Conservation (phyloP, 2,113 vertebrate genomes). For the Callipepla squamata region DNA sequence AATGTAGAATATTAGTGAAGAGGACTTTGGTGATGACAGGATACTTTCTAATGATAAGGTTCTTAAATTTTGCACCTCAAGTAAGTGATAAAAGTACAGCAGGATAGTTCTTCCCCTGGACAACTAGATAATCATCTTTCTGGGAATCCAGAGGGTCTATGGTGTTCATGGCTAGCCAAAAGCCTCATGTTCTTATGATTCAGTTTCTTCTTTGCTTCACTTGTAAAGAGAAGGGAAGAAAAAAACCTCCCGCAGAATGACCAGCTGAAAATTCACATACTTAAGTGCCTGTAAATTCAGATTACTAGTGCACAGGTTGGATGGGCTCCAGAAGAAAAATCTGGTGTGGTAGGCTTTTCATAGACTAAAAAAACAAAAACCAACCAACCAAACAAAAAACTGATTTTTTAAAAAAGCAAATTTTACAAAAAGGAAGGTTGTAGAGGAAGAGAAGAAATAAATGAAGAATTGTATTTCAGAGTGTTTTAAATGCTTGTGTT, state of each 20-base stretch:
- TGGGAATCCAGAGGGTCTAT: background rate
- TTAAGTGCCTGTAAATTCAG: background rate
- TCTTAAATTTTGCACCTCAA: background rate
- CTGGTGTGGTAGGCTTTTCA: background rate
- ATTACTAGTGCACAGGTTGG: background rate
- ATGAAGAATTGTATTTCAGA: background rate
- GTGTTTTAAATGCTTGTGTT: background rate
- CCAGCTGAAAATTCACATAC: background rate
- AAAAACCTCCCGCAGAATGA: background rate
- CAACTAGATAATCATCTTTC: background rate
- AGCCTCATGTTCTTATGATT: background rate
- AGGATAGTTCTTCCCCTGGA: background rate
- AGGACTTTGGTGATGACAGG: background rate
- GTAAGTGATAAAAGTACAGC: conserved; percentile 4
- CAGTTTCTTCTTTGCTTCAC: background rate
- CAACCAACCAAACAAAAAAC: too few species aligned
- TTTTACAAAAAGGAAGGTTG: background rate
- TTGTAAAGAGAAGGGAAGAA: background rate
- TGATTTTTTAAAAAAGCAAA: background rate
- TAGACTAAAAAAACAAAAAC: background rate
- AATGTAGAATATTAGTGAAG: background rate
- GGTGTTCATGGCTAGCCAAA: background rate
- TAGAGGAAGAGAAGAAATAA: background rate
- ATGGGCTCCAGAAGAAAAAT: background rate
- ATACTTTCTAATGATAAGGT: background rate